Base-by-base conservation (phyloP, 2,888 invertebrate genomes). In the Drosophila pseudotalamancana region DNA sequence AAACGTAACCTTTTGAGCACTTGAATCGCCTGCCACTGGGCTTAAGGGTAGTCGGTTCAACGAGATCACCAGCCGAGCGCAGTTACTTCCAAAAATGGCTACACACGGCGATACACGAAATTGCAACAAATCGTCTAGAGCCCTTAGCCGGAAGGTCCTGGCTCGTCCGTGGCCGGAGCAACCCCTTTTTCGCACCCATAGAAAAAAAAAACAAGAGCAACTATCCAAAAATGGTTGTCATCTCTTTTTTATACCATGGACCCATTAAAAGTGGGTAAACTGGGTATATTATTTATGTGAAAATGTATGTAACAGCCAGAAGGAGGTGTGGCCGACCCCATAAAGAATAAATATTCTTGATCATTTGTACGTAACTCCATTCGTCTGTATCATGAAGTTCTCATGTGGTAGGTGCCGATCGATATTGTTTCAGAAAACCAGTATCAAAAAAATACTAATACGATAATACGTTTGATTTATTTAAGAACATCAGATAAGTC, bases 191-290 rank as follows among this genome's bases (percentile, higher is more conserved):
- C 51, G 70, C 81, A 85, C 78, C 78, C 87, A 78, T 39, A 32
- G 27, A 37, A 53, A 29, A 59, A 55, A 73, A 74, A 74, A 85
- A 60, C 54, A 73, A 76, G 77, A 83, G 87, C 87, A 75, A 72
- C 73, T 49, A 56, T 51, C 54, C 55, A 56, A 90, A 89, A 89
- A 89, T 89, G 89, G 89, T 88, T 80, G 85, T 82, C 90, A 74
- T 90, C 88, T 73, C 69, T 46, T 53, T 46, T 51, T 35, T 29
- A 6, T 14, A 4, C 6, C 19, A 12, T 23, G n/a, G n/a, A n/a
- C n/a, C n/a, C n/a, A n/a, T n/a, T n/a, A n/a, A n/a, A n/a, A n/a
- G n/a, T n/a, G n/a, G n/a, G n/a, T n/a, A n/a, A n/a, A n/a, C n/a
- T n/a, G n/a, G n/a, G n/a, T n/a, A n/a, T n/a, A n/a, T n/a, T n/a